Percentiles rank a stretch among this genome's conserved stretches.
Conservation (phyloP, 2,113 vertebrate genomes). For the Xiphophorus maculatus region DNA sequence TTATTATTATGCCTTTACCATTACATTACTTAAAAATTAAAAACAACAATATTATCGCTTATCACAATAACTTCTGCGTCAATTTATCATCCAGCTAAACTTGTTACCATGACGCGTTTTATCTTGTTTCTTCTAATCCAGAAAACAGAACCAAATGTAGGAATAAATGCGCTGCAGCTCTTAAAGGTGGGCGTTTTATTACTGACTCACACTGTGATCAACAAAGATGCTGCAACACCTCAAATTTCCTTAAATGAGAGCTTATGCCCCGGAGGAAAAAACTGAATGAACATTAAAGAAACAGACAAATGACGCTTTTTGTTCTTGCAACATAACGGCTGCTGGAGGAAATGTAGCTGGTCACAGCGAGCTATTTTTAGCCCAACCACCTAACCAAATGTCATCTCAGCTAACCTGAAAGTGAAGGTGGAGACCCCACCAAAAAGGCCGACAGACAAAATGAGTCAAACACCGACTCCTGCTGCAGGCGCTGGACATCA, state of each 20-base stretch:
- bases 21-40: no score
- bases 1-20: no score
- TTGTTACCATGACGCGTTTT: no score
- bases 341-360: constrained; percentile 1
- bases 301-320: not conserved
- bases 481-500: not conserved
- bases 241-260: not conserved
- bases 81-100: no score
- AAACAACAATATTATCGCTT: no score
- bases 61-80: no score
- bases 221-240: constrained; percentile 5
- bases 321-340: not conserved
- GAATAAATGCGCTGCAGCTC: constrained; percentile 9
- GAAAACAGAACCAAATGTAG: not conserved
- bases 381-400: constrained; percentile 34
- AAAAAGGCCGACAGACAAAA: not conserved
- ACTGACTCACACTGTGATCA: constrained; percentile 30
- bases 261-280: constrained; percentile 16
- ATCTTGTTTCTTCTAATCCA: not conserved
- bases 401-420: not conserved
- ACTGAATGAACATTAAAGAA: constrained; percentile 9
- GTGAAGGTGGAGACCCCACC: not conserved
- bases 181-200: constrained; percentile 27
- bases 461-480: constrained; percentile 5
- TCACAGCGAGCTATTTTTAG: not conserved